phyloP scores from a whole-genome alignment of 1,140 invertebrate genomes.

The Octopus sinensis region DNA sequence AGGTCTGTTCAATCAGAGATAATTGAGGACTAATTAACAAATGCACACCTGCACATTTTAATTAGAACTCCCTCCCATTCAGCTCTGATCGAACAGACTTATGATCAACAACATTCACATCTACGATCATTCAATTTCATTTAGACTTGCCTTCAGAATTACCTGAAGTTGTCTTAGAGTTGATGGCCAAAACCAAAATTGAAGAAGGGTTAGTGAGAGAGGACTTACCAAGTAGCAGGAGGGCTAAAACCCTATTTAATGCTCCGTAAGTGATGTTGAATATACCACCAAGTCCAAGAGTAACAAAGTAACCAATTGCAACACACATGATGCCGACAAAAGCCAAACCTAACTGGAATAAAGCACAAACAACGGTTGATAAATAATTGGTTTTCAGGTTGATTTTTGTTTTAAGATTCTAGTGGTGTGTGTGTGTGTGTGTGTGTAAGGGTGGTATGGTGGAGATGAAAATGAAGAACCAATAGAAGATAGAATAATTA shows the following conservation, averaged over 20 bases:
- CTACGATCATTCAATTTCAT: not conserved
- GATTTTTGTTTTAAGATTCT: no score
- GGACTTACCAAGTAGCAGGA: constrained; percentile 69
- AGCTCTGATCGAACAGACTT: not conserved
- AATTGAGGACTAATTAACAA: not conserved
- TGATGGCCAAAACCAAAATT: not conserved
- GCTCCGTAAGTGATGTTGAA: constrained; percentile 74
- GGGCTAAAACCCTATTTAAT: constrained; percentile 75
- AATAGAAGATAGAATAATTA: no score
- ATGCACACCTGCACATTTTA: not conserved
- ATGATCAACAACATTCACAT: not conserved
- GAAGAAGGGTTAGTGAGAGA: not conserved
- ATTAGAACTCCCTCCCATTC: not conserved
- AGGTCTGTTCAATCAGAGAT: no score
- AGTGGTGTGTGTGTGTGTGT: no score
- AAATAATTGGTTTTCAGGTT: no score
- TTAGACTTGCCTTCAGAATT: not conserved
- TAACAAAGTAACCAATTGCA: constrained; percentile 69
- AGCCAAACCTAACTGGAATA: constrained; percentile 58
- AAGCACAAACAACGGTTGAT: no score
- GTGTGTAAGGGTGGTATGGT: no score
- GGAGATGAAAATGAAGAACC: no score
- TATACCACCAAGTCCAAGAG: constrained; percentile 70
- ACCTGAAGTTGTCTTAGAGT: not conserved
- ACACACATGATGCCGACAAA: constrained; percentile 69